These are phyloP conservation scores for Tragelaphus strepsiceros DNA, from an alignment of 2,113 vertebrate genomes.

Conservation along the genomic window DNA sequence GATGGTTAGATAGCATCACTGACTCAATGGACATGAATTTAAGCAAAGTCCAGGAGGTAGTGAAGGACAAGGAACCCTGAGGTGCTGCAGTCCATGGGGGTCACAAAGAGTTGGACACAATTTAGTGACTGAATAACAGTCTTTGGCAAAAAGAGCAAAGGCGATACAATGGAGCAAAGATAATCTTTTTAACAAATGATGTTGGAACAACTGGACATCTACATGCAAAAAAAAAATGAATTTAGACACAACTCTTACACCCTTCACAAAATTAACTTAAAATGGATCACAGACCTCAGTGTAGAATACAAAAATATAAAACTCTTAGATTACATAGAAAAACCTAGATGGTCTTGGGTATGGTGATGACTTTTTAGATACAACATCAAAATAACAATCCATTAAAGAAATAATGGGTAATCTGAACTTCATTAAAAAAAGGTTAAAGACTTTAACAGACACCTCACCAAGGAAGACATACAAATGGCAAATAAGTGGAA, in stretches of 20 bases:
- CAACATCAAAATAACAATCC: not conserved
- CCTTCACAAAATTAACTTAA: not conserved
- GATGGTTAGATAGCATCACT: not conserved
- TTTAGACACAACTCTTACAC: not conserved
- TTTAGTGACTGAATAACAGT: not conserved
- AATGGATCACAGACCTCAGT: not conserved
- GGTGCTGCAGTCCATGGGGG: not conserved
- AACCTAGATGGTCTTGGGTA: not conserved
- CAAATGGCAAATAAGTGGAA: not conserved
- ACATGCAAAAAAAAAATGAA: not conserved
- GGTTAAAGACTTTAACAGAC: not conserved
- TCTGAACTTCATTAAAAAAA: not conserved
- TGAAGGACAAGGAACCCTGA: not conserved
- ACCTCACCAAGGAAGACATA: not conserved
- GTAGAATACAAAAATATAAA: not conserved
- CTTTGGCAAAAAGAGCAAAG: not conserved
- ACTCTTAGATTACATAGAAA: not conserved
- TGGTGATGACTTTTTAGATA: not conserved
- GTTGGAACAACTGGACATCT: not conserved
- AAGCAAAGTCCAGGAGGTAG: not conserved
- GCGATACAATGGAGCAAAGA: not conserved
- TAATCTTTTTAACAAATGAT: not conserved
- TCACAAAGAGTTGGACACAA: not conserved
- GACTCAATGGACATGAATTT: not conserved
- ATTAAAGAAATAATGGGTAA: not conserved